A percentile compares a stretch with the other conserved stretches of the same genome.
These are phyloP conservation scores for Aphyosemion australe DNA, from an alignment of 2,113 vertebrate species.

Conservation along the genomic window DNA sequence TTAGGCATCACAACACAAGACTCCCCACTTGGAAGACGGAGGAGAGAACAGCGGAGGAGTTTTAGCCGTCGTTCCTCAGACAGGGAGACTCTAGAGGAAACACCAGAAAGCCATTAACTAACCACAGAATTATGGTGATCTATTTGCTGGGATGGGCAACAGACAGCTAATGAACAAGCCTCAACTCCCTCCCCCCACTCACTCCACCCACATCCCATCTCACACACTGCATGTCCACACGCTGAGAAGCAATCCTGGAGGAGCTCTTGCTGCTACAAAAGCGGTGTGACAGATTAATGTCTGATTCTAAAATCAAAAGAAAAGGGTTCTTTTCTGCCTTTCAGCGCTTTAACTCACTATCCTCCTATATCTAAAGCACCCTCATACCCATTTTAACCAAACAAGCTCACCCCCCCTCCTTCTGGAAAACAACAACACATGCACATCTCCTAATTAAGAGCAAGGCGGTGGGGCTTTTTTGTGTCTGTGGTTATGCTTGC, in stretches of 20 bases:
- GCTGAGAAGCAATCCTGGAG: slow-evolving; percentile 88
- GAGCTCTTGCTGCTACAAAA: slow-evolving; percentile 88
- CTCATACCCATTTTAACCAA: slow-evolving; percentile 79
- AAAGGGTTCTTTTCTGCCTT: slow-evolving; percentile 93
- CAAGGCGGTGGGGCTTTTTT: slow-evolving; percentile 65
- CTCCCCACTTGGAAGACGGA: slow-evolving; percentile 63
- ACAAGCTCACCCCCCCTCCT: slow-evolving; percentile 54
- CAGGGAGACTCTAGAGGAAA: slow-evolving; percentile 94
- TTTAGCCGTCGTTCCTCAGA: slow-evolving; percentile 89
- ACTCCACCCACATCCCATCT: slow-evolving; percentile 17
- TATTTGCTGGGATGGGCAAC: slow-evolving; percentile 90
- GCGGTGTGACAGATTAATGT: slow-evolving; percentile 96
- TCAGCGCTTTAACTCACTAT: slow-evolving; percentile 83
- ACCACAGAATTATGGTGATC: slow-evolving; percentile 98
- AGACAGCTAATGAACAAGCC: slow-evolving; percentile 94
- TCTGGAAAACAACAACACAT: slow-evolving; percentile 8
- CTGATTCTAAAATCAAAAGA: slow-evolving; percentile 89
- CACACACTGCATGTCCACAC: slow-evolving; percentile 60
- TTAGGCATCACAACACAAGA: slow-evolving; percentile 84
- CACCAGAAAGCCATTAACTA: slow-evolving; percentile 99
- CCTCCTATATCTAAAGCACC: slow-evolving; percentile 74
- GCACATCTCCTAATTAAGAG: slow-evolving; percentile 79
- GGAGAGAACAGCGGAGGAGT: slow-evolving; percentile 75
- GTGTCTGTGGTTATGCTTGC: slow-evolving; percentile 76
- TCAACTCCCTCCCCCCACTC: slow-evolving; percentile 74